Conservation (phyloP, 2,797 vertebrate species). For the Alfaro cultratus region DNA sequence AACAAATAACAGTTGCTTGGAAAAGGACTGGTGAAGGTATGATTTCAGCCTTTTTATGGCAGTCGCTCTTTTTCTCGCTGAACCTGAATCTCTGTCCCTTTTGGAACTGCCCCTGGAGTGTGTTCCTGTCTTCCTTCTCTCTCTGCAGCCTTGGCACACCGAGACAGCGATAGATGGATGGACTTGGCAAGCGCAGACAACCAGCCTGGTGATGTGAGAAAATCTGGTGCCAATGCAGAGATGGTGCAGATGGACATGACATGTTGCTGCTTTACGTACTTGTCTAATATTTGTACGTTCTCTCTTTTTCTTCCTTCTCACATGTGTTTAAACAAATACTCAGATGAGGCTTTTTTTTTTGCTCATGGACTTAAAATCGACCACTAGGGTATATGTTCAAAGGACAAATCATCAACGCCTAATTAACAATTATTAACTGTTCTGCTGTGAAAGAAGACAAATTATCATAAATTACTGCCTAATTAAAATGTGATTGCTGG, state of each 20-base stretch:
- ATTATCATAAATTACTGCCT: constrained; percentile 85
- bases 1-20: constrained; percentile 59
- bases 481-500: constrained; percentile 84
- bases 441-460: constrained; percentile 81
- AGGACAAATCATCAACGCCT: constrained; percentile 79
- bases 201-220: constrained; percentile 75
- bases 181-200: constrained; percentile 73
- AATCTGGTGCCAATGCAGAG: constrained; percentile 69
- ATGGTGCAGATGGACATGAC: constrained; percentile 78
- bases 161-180: constrained; percentile 69
- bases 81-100: constrained; percentile 51
- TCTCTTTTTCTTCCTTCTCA: constrained; percentile 60
- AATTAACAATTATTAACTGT: constrained; percentile 84
- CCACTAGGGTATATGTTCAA: constrained; percentile 78
- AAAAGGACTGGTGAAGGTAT: constrained; percentile 47
- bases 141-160: constrained; percentile 67
- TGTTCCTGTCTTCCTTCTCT: constrained; percentile 62
- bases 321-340: constrained; percentile 70
- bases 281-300: constrained; percentile 73
- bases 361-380: constrained; percentile 64
- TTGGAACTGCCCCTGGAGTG: constrained; percentile 66
- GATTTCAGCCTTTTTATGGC: constrained; percentile 39
- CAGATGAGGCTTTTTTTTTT: constrained; percentile 43
- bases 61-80: constrained; percentile 20
- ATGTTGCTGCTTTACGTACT: constrained; percentile 77